A percentile compares a stretch with the other conserved stretches of the same genome.
phyloP scores from a whole-genome alignment of 2,888 invertebrate genomes.

The Campoletis raptor region DNA sequence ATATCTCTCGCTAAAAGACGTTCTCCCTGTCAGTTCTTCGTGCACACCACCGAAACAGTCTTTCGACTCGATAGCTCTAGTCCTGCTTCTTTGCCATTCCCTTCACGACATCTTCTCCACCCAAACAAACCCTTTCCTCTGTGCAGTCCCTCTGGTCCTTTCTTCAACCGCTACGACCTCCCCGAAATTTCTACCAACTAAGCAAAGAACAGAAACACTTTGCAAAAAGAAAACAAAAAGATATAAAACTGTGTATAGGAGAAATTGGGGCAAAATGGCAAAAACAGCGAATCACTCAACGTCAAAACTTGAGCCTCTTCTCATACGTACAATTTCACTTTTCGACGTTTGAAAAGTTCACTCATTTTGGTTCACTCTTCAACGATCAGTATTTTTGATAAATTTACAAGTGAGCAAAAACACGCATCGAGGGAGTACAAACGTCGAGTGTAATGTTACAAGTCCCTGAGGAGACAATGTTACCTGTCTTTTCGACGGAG shows the following conservation, averaged over 20 bases:
- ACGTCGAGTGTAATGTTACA: conserved; percentile 26
- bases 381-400: not conserved
- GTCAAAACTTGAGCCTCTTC: not conserved
- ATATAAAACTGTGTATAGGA: not conserved
- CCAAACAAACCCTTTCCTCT: conserved; percentile 14
- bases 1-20: conserved; percentile 40
- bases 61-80: conserved; percentile 38
- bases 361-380: not conserved
- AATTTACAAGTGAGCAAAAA: not conserved
- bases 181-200: conserved; percentile 21
- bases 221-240: not conserved
- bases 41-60: conserved; percentile 43
- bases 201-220: conserved; percentile 14
- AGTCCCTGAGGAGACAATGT: conserved; percentile 25
- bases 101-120: not conserved
- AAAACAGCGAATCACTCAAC: not conserved
- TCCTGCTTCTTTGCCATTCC: conserved; percentile 39
- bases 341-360: not conserved
- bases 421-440: not conserved
- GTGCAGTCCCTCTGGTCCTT: not conserved
- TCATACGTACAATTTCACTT: not conserved
- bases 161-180: conserved; percentile 34
- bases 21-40: conserved; percentile 52
- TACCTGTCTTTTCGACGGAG: not conserved
- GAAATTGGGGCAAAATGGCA: not conserved